Evolutionary conservation across 2,888 invertebrate species (phyloP).

Genomic region (Globia sparganii): DNA sequence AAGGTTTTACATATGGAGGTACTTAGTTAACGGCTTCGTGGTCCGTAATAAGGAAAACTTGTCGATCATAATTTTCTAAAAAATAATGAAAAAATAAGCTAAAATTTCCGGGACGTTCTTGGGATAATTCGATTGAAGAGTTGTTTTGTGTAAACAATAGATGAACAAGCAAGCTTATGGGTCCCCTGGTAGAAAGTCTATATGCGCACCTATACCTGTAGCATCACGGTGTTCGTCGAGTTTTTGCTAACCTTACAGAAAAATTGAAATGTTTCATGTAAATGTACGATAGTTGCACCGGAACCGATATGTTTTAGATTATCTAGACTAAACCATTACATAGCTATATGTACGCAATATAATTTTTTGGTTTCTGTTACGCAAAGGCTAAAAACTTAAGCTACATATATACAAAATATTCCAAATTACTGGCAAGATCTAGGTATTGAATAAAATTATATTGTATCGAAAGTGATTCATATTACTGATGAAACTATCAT

Average conservation of each 20-base stretch:
- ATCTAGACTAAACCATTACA: background rate
- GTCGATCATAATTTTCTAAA: background rate
- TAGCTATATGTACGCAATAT: background rate
- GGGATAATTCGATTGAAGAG: background rate
- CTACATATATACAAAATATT: background rate
- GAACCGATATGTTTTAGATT: no score
- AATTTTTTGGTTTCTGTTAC: background rate
- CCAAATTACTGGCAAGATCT: background rate
- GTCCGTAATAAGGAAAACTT: background rate
- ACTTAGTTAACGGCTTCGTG: background rate
- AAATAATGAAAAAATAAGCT: background rate
- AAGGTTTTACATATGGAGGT: constrained; percentile 29
- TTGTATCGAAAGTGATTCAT: constrained; percentile 3
- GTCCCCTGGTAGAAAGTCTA: background rate
- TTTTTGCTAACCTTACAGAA: background rate
- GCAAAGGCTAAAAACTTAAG: background rate
- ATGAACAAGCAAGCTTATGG: background rate
- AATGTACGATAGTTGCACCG: background rate
- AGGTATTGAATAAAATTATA: constrained; percentile 2
- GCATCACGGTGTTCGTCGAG: background rate
- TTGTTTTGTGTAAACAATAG: background rate
- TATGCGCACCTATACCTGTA: background rate
- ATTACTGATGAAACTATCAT: background rate
- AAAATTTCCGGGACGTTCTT: background rate
- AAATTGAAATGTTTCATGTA: background rate